Base-by-base conservation (phyloP, 2,113 vertebrate genomes). In the Ifrita kowaldi region DNA sequence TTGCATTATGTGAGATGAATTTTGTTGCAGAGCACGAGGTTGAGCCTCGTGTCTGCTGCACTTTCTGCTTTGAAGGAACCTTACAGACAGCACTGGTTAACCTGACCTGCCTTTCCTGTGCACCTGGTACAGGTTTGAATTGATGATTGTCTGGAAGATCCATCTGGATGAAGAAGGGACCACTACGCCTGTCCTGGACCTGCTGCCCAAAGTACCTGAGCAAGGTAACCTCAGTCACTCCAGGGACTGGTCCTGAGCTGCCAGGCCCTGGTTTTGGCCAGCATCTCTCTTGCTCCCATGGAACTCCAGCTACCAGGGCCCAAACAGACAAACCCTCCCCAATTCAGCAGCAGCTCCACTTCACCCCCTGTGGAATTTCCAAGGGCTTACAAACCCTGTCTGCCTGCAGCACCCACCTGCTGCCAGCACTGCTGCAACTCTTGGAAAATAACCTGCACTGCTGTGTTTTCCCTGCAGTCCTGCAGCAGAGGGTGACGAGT, bases 71-170 rank as follows among this genome's bases (percentile, higher is more conserved):
- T 39, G 23, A 55, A 30, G 50, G 73, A 79, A 42, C 10, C 11
- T 73, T 47, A 12, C 3, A 32, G 32, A 1, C 10, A 47, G 47
- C 2, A 26, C 39, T 50, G 13, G 13, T 23, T 87, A 67, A 79
- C 21, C 33, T 46, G 30, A 26, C 5, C 55, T 33, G 30, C n/a
- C n/a, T 62, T 55, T 27, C 16, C 57, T 70, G 19, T 92, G 78
- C 50, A 13, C 13, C 3, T 5, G 23, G 11, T 78, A 41, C 96
- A 99, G 99, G 87, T 97, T 98, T 93, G 97, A 98, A 41, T 18
- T 99, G 73, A 44, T 97, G 55, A 71, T 99, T 32, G 96, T 98
- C 28, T 99, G 99, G 98, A 98, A 81, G 96, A 97, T 98, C 60
- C 79, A 94, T 7, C 89, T 98, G 2, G 89, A 97, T n/a, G 95